Conservation (phyloP, 1,140 invertebrate species). For the Archivesica marissinica region DNA sequence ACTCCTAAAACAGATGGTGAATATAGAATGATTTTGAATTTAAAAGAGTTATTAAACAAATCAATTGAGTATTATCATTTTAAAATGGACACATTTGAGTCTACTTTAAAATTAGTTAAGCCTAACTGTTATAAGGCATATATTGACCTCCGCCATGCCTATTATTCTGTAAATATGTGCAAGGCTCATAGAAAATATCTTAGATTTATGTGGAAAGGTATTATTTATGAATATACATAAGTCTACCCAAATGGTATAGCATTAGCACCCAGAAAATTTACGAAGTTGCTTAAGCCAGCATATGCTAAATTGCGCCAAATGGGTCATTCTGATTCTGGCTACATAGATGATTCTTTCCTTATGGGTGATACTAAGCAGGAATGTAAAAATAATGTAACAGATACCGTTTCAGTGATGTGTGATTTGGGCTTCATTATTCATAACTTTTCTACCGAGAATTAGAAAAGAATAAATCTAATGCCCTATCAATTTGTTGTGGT, state of each 20-base stretch:
- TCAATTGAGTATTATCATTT: too few species aligned
- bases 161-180: too few species aligned
- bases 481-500: background rate
- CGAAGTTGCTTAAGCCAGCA: conserved; percentile 33
- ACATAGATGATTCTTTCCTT: conserved; percentile 39
- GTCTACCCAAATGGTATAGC: conserved; percentile 4
- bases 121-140: too few species aligned
- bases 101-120: too few species aligned
- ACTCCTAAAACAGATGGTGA: too few species aligned
- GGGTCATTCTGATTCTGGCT: conserved; percentile 46
- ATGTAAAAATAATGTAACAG: conserved; percentile 54
- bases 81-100: too few species aligned
- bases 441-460: conserved; percentile 28
- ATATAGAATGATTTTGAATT: too few species aligned
- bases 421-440: conserved; percentile 62
- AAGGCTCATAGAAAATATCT: background rate
- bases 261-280: conserved; percentile 18
- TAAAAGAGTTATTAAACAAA: too few species aligned
- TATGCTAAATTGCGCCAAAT: conserved; percentile 49
- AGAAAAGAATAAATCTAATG: background rate
- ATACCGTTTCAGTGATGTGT: conserved; percentile 25
- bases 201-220: conserved; percentile 6
- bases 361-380: conserved; percentile 50
- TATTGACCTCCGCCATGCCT: too few species aligned
- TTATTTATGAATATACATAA: conserved; percentile 10